Percentiles rank a stretch among this genome's conserved stretches.
phyloP scores from a whole-genome alignment of 2,888 invertebrate species.

The Allophyes oxyacanthae region DNA sequence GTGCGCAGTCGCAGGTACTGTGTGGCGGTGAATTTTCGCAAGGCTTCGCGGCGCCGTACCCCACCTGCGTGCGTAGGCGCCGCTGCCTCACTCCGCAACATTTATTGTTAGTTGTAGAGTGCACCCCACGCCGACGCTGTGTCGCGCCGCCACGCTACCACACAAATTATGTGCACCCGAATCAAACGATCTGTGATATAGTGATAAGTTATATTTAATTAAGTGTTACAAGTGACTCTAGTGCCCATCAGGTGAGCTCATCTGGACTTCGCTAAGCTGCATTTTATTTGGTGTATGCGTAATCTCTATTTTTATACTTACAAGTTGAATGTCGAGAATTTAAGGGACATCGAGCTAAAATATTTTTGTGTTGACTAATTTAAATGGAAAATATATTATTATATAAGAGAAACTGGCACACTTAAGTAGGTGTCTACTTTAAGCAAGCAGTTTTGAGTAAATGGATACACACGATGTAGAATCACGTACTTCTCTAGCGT shows the following conservation, averaged over 20 bases:
- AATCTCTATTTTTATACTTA: conserved; percentile 66
- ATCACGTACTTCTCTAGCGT: conserved; percentile 35
- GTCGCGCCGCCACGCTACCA: conserved; percentile 63
- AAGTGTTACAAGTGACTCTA: conserved; percentile 68
- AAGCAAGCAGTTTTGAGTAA: conserved; percentile 13
- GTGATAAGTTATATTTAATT: conserved; percentile 80
- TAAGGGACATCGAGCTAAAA: conserved; percentile 46
- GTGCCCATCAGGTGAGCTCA: conserved; percentile 70
- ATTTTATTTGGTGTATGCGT: conserved; percentile 50
- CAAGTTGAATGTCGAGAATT: conserved; percentile 56
- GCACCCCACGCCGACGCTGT: conserved; percentile 73
- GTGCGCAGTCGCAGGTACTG: conserved; percentile 48
- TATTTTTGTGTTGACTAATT: conserved; percentile 25
- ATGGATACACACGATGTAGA: conserved; percentile 21
- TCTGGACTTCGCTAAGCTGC: conserved; percentile 28
- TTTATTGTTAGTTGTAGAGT: conserved; percentile 66
- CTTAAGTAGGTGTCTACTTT: neutral
- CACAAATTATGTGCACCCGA: conserved; percentile 76
- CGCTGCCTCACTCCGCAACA: conserved; percentile 62
- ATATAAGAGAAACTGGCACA: neutral
- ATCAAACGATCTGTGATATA: conserved; percentile 86
- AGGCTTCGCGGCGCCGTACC: conserved; percentile 84
- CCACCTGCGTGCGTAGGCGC: conserved; percentile 81
- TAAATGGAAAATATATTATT: conserved; percentile 3
- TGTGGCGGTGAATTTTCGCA: conserved; percentile 79